Base-by-base conservation (phyloP, 2,888 invertebrate genomes). In the Plebejus melissa region DNA sequence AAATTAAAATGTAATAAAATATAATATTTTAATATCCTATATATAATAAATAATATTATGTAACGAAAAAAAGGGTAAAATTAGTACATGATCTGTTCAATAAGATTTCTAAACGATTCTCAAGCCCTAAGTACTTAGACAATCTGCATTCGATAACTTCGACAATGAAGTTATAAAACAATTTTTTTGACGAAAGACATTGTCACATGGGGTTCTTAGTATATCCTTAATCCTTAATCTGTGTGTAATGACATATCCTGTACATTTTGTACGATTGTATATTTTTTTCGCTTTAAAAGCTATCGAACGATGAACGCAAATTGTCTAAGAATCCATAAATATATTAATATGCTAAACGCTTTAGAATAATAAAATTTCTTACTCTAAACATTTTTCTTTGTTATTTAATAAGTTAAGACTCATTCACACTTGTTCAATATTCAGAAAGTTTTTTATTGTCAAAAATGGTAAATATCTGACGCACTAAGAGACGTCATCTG, bases 351-450 rank as follows among this genome's bases (percentile, higher is more conserved):
- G 9, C 60, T 65, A 65, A 65, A 32, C 5, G 65, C 32, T 32
- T 65, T 65, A 16, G 65, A 65, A 65, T 65, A 65, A 65, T 65
- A 65, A 32, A 32, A 32, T 65, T 65, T 36, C 13, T 36, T 65
- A 60, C 28, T 9, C 32, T 65, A 65, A 32, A 65, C 11, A 65
- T 32, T 32, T 11, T 13, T 13, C 41, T 46, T 7, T 41, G 2
- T 46, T 2, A 46, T 9, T 9, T 65, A 13, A 11, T 11, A 32
- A 4, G 13, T 65, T 65, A 65, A 65, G 65, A 13, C 13, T 16
- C 65, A 65, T 4, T 13, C 65, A 65, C 36, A 65, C 65, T 36
- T 5, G 65, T 13, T 16, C 13, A 2, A 32, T 5, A 13, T 65
- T 16, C 11, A 36, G 13, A 36, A 65, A 60, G 46, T 46, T 46